Conservation (phyloP, 2,888 invertebrate species). For the Polydrusus pterygomalis region DNA sequence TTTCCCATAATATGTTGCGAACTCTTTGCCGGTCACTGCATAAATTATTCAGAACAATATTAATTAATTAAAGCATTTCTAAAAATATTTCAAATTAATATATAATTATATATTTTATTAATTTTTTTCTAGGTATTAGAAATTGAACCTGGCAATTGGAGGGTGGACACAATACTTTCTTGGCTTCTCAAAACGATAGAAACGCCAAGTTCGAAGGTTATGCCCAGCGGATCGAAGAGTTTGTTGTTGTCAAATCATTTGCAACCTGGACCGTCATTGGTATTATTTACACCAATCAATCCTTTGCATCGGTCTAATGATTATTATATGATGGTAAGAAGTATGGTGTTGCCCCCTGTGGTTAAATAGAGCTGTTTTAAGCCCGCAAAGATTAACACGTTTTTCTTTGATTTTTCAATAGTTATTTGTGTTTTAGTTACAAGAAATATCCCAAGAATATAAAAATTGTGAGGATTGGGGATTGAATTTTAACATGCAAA, state of each 20-base stretch:
- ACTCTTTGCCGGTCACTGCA: too few relatives aligned
- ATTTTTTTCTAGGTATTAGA: conserved; percentile 29
- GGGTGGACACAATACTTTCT: conserved; percentile 72
- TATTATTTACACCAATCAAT: conserved; percentile 87
- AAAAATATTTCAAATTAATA: too few relatives aligned
- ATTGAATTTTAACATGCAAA: conserved; percentile 66
- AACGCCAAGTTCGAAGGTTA: conserved; percentile 80
- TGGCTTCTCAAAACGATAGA: conserved; percentile 78
- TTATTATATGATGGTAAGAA: conserved; percentile 80
- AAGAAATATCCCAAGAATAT: conserved; percentile 83
- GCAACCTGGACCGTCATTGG: conserved; percentile 81
- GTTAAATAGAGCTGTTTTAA: neutral
- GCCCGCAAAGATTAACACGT: too few relatives aligned
- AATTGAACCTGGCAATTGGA: conserved; percentile 68
- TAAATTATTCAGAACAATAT: too few relatives aligned
- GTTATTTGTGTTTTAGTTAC: conserved; percentile 74
- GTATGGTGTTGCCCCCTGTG: neutral
- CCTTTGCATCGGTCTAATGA: conserved; percentile 80
- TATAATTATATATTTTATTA: neutral
- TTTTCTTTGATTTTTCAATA: neutral
- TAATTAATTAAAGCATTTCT: too few relatives aligned
- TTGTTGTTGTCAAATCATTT: conserved; percentile 78
- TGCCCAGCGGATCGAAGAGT: conserved; percentile 82
- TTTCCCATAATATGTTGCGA: too few relatives aligned
- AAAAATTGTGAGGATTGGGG: conserved; percentile 79